Evolutionary conservation across 2,113 vertebrate genomes (phyloP).

Genomic region (Bucco capensis): DNA sequence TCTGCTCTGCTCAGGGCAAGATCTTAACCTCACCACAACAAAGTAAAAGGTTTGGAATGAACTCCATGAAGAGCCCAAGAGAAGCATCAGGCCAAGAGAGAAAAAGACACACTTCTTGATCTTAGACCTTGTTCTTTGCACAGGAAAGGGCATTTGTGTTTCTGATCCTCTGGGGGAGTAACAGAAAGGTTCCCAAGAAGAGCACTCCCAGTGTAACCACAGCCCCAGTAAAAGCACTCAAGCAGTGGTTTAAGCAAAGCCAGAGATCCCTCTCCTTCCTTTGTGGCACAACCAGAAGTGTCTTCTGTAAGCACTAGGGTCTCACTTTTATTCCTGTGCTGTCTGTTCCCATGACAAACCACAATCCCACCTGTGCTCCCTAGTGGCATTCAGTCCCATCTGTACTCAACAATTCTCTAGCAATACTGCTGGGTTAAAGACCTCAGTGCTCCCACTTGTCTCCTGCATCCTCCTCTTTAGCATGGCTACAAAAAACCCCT

Average conservation of each 20-base stretch:
- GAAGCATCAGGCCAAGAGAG: neutral
- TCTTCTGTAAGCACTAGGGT: neutral
- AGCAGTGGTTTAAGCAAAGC: neutral
- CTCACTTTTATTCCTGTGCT: neutral
- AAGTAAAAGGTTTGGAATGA: neutral
- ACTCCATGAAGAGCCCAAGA: neutral
- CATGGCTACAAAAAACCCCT: neutral
- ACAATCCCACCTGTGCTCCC: neutral
- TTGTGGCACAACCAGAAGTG: neutral
- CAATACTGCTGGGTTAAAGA: neutral
- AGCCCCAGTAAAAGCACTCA: neutral
- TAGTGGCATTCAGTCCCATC: neutral
- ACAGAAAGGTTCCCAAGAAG: neutral
- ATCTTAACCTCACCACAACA: neutral
- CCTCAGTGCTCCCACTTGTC: neutral
- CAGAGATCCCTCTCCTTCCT: neutral
- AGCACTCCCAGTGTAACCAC: neutral
- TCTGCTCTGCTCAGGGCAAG: neutral
- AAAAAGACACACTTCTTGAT: neutral
- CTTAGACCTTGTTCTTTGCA: neutral
- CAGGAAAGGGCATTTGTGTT: neutral
- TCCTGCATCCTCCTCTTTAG: neutral
- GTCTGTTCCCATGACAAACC: neutral
- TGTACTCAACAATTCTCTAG: neutral
- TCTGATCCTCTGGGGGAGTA: neutral